Conservation (phyloP, 2,888 invertebrate genomes). For the Oscheius sp. region DNA sequence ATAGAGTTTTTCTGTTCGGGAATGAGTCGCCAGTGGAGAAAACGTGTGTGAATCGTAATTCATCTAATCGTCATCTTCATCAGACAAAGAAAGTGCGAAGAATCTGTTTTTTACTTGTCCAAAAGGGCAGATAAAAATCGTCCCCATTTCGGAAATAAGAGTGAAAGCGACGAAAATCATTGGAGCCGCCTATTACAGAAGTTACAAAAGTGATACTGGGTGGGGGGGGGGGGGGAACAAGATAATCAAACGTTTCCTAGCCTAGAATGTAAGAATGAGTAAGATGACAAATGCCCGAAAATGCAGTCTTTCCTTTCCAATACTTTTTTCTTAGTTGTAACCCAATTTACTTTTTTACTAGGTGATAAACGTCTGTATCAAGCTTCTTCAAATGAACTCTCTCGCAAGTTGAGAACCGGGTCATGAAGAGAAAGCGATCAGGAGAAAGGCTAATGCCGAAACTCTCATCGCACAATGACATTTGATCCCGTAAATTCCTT, state of each 20-base stretch:
- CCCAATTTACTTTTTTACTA: not conserved
- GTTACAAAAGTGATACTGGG: no score
- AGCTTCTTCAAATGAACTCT: not conserved
- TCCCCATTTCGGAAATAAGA: no score
- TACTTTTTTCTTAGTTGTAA: no score
- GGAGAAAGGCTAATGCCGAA: conserved; percentile 26
- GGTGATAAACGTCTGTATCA: conserved; percentile 14
- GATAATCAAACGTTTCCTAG: no score
- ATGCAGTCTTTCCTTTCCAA: no score
- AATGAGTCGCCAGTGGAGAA: no score
- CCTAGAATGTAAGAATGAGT: no score
- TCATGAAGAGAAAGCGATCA: conserved; percentile 24
- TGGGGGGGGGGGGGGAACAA: no score
- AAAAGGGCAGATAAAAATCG: conserved; percentile 8
- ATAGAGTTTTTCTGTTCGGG: no score
- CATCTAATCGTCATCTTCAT: conserved; percentile 11
- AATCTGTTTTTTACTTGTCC: not conserved
- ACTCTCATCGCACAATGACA: conserved; percentile 15
- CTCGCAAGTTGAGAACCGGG: conserved; percentile 7
- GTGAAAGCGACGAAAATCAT: no score
- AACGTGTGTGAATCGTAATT: not conserved
- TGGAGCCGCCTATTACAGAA: no score
- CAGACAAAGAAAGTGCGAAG: conserved; percentile 12
- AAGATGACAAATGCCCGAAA: no score
- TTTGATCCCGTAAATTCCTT: conserved; percentile 25